phyloP scores from a whole-genome alignment of 2,797 vertebrate genomes.

The Crenuchus spilurus region DNA sequence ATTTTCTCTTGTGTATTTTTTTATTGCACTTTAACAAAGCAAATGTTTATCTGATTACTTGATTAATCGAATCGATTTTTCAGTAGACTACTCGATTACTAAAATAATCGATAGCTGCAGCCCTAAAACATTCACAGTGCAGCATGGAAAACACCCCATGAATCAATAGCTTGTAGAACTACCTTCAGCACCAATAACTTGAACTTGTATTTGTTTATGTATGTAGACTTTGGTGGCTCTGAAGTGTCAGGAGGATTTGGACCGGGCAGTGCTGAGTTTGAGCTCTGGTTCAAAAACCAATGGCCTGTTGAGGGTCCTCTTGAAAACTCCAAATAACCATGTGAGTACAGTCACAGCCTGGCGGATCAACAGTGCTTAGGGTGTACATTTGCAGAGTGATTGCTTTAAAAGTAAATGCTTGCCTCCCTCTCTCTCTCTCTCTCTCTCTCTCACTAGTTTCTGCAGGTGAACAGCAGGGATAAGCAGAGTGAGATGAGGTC shows the following conservation, averaged over 20 bases:
- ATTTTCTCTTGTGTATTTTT: too few species aligned
- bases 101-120: too few species aligned
- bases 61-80: too few species aligned
- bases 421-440: slow-evolving; percentile 46
- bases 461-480: slow-evolving; percentile 87
- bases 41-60: too few species aligned
- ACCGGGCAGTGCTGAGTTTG: slow-evolving; percentile 81
- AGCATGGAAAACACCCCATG: too few species aligned
- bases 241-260: slow-evolving; percentile 91
- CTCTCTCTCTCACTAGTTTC: slow-evolving; percentile 69
- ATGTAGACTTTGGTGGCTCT: slow-evolving; percentile 83
- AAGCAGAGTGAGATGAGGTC: slow-evolving; percentile 91
- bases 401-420: not conserved
- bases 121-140: too few species aligned
- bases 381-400: not conserved
- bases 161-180: too few species aligned
- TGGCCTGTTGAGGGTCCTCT: slow-evolving; percentile 83
- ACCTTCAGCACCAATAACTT: too few species aligned
- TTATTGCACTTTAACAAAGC: too few species aligned
- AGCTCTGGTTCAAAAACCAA: slow-evolving; percentile 80
- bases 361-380: not conserved
- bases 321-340: slow-evolving; percentile 87
- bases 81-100: too few species aligned
- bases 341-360: slow-evolving; percentile 70
- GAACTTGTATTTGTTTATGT: too few species aligned